phyloP scores from a whole-genome alignment of 2,888 invertebrate genomes.

The Tachina lurida region DNA sequence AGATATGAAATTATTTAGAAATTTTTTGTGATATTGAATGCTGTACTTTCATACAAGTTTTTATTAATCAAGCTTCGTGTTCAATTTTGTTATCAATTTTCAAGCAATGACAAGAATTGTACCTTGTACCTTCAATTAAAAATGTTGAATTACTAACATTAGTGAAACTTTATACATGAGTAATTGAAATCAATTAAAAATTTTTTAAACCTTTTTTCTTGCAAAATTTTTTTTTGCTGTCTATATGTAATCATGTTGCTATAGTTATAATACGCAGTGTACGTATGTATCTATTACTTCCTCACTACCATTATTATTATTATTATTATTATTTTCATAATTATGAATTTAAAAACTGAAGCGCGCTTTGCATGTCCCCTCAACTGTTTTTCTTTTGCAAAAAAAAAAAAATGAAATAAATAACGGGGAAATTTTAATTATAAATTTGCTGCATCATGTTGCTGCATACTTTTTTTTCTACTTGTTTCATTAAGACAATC shows the following conservation, averaged over 20 bases:
- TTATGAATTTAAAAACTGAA: conserved; percentile 19
- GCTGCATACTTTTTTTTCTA: conserved; percentile 23
- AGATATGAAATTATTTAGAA: too few species aligned
- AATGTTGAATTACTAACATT: too few species aligned
- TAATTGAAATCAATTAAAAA: too few species aligned
- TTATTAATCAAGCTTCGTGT: too few species aligned
- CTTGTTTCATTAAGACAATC: conserved; percentile 43
- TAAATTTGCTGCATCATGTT: conserved; percentile 58
- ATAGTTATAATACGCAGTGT: background rate
- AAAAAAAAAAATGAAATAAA: background rate
- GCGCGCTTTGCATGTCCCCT: background rate
- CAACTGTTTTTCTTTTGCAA: conserved; percentile 1
- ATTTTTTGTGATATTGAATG: too few species aligned
- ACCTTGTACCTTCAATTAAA: too few species aligned
- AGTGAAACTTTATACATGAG: too few species aligned
- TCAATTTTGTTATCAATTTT: too few species aligned
- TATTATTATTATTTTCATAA: background rate
- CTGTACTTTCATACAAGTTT: too few species aligned
- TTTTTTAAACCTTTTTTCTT: too few species aligned
- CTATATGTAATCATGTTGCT: background rate
- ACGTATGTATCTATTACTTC: background rate
- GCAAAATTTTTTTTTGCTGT: too few species aligned
- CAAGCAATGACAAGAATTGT: too few species aligned
- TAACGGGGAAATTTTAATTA: conserved; percentile 58
- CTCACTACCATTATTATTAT: background rate